phyloP scores from a whole-genome alignment of 2,797 vertebrate genomes.

The Propithecus perrieri region DNA sequence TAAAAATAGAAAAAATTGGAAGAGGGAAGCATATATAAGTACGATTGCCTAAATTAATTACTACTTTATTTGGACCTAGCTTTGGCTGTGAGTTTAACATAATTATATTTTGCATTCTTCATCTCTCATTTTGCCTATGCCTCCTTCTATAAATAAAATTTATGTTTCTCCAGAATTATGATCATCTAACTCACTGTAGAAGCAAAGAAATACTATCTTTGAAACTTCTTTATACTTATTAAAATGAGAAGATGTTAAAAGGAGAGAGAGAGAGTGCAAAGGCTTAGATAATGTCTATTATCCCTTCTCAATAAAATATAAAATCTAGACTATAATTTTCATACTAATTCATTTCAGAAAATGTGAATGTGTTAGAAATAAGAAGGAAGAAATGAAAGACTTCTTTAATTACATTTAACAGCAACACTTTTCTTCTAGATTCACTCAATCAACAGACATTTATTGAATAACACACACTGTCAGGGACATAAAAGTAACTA shows the following conservation, averaged over 20 bases:
- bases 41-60: neutral
- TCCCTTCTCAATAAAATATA: neutral
- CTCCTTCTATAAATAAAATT: neutral
- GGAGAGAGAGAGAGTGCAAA: neutral
- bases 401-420: neutral
- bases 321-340: slow-evolving; percentile 1
- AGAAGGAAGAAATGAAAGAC: neutral
- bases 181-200: neutral
- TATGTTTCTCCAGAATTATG: neutral
- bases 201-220: neutral
- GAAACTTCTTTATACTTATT: neutral
- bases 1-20: neutral
- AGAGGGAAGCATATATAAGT: neutral
- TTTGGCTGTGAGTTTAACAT: neutral
- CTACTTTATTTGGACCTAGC: neutral
- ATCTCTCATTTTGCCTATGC: neutral
- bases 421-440: neutral
- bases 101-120: neutral
- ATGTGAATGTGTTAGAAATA: neutral
- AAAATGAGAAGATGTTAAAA: neutral
- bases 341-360: slow-evolving; percentile 36
- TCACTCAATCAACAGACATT: neutral
- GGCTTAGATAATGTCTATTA: neutral
- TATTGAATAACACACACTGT: neutral
- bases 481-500: neutral